phyloP scores from a whole-genome alignment of 1,140 invertebrate species.

The Cecropterus lyciades region DNA sequence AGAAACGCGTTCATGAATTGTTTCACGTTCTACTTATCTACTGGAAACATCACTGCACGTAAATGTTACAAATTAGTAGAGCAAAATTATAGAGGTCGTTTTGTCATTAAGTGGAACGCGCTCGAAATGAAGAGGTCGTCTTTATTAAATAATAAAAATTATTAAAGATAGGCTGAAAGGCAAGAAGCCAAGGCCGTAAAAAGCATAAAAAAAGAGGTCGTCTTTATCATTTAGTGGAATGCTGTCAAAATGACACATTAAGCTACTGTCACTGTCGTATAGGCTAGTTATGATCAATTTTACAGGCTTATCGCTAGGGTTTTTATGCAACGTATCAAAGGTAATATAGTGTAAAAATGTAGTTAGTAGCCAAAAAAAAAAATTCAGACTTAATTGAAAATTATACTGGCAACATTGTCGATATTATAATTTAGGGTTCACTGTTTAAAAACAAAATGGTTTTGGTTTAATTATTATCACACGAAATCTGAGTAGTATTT shows the following conservation, averaged over 20 bases:
- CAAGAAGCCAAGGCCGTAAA: no score
- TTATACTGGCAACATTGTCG: background rate
- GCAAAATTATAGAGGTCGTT: background rate
- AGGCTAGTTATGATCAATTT: conserved; percentile 1
- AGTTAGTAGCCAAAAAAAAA: background rate
- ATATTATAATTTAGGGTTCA: background rate
- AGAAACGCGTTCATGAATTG: no score
- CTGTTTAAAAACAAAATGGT: background rate
- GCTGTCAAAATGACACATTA: background rate
- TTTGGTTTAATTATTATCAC: background rate
- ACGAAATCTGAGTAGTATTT: background rate
- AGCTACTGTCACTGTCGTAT: background rate
- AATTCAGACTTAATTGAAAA: background rate
- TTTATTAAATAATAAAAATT: no score
- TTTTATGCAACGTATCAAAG: conserved; percentile 6
- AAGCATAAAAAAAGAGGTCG: no score
- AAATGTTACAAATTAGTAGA: background rate
- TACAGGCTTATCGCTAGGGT: conserved; percentile 2
- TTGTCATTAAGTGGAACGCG: background rate
- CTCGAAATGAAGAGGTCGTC: no score
- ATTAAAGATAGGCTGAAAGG: no score
- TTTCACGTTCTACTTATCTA: background rate
- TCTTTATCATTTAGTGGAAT: background rate
- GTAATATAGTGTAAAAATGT: background rate
- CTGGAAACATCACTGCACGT: no score